These are phyloP conservation scores for Cynopterus brachyotis DNA, from an alignment of 2,113 vertebrate species.

Conservation along the genomic window DNA sequence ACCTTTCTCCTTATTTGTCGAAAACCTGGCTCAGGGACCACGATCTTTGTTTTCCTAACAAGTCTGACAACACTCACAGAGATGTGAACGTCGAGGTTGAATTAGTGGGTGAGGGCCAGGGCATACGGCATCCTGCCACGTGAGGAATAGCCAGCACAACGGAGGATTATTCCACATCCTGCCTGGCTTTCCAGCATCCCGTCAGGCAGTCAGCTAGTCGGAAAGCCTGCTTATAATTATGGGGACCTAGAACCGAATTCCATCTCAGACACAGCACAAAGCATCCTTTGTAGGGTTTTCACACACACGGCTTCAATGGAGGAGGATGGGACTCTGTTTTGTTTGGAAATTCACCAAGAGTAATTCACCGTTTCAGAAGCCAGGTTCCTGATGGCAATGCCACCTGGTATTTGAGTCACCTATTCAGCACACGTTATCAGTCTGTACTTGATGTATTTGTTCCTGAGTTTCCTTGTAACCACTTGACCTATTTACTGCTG, in stretches of 20 bases:
- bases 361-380: conserved; percentile 8
- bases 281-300: not conserved
- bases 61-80: not conserved
- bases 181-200: not conserved
- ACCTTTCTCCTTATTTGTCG: not conserved
- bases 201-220: not conserved
- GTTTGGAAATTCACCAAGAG: conserved; percentile 41
- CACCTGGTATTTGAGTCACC: not conserved
- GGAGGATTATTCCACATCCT: not conserved
- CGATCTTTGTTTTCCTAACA: not conserved
- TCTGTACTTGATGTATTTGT: not conserved
- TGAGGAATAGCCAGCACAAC: not conserved
- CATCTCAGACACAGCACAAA: not conserved
- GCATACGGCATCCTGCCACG: not conserved
- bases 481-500: not conserved
- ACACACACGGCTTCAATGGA: not conserved
- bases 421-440: not conserved
- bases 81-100: not conserved
- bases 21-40: not conserved
- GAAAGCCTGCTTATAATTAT: not conserved
- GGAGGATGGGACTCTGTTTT: not conserved
- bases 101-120: not conserved
- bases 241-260: conserved; percentile 20
- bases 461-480: not conserved
- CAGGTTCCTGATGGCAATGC: not conserved